Evolutionary conservation across 2,888 invertebrate genomes (phyloP), one percentile per base, ranked within the genome.

Genomic region (Apodemia mormo): DNA sequence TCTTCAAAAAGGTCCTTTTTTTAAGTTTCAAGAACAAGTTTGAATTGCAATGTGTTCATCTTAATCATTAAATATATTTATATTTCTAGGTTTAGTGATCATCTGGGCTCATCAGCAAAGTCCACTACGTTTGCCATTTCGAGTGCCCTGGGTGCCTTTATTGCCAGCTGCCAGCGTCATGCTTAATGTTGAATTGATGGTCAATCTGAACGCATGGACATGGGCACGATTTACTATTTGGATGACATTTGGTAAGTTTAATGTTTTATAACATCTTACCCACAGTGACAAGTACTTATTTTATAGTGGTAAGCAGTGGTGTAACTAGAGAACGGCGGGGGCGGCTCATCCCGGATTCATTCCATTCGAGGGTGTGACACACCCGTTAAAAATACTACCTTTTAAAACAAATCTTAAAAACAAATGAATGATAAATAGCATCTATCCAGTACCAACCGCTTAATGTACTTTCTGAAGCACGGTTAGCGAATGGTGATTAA

Each of bases 151-250:
- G 86, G 97, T 97, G 67, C 97, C 97, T 0, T 88, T 96, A 43
- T 83, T 97, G 68, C 97, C 97, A 0, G 96, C 96, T 2, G 82
- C 96, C 30, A 97, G 97, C 78, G 97, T 98, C 72, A 93, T 97
- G 76, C 95, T 96, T 80, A 98, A 98, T 81, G 94, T 97, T 6
- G 96, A 96, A 76, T 94, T 98, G 68, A 97, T 98, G 97, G 95
- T 96, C 45, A 96, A 97, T 78, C 90, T 98, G 68, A 96, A 97
- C 75, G 94, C 95, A 0, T 87, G 97, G 30, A 97, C 97, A 0
- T 98, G 97, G 97, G 90, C 97, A 6, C 94, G 97, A 56, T 97
- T 98, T 83, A 95, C 96, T 77, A 95, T 97, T 65, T 98, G 98
- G 98, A 97, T 98, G 94, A 94, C 96, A 64, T 84, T 97, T 71